phyloP scores from a whole-genome alignment of 2,797 vertebrate species.

The Coccyzus lansbergi region DNA sequence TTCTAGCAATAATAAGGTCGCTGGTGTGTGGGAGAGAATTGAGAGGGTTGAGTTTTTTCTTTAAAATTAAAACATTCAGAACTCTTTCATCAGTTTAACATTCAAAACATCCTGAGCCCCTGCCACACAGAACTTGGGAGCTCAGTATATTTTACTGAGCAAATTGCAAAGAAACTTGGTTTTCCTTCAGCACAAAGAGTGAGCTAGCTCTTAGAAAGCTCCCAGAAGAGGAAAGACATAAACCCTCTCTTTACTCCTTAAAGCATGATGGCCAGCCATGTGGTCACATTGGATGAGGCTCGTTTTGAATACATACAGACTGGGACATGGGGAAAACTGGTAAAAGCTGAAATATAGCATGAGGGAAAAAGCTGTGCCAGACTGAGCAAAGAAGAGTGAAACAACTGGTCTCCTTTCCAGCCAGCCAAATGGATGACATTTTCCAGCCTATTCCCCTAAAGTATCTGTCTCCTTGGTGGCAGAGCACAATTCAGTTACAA shows the following conservation, averaged over 20 bases:
- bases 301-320: background rate
- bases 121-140: background rate
- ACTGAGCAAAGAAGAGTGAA: background rate
- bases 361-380: background rate
- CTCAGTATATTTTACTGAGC: background rate
- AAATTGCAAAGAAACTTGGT: background rate
- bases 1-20: background rate
- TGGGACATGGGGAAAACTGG: background rate
- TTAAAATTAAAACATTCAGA: background rate
- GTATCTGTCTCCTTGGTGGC: background rate
- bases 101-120: background rate
- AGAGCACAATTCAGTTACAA: background rate
- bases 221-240: background rate
- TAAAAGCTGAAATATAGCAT: background rate
- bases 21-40: background rate
- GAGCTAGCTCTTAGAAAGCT: background rate
- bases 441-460: background rate
- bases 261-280: conserved; percentile 4
- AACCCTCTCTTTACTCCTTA: background rate
- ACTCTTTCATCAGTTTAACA: background rate
- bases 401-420: background rate
- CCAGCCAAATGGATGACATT: background rate
- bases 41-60: background rate
- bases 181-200: background rate
- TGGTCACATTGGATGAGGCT: conserved; percentile 45